Percentiles rank a stretch among this genome's conserved stretches.
phyloP scores from a whole-genome alignment of 2,888 invertebrate species.

The Myopa testacea region DNA sequence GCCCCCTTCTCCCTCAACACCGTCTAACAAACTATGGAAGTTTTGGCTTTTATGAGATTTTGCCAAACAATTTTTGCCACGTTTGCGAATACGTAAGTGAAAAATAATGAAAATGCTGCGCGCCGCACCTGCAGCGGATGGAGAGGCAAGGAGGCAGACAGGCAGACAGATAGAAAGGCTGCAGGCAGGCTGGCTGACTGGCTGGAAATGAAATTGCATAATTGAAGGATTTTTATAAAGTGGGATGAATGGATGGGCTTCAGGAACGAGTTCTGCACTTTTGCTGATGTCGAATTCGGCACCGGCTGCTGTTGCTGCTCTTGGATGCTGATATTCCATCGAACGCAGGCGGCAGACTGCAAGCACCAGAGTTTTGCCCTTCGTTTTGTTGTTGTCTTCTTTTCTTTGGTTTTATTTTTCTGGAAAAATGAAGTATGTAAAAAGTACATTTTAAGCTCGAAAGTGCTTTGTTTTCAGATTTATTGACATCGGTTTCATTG shows the following conservation, averaged over 20 bases:
- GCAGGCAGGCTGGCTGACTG: not conserved
- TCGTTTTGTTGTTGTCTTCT: not conserved
- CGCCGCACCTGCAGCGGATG: constrained; percentile 9
- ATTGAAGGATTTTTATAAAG: constrained; percentile 26
- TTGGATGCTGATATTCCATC: constrained; percentile 8
- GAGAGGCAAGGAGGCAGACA: not conserved
- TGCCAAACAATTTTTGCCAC: constrained; percentile 37
- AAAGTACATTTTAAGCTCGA: constrained; percentile 6
- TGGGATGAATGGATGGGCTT: not conserved
- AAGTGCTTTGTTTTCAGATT: constrained; percentile 6
- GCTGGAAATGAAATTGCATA: constrained; percentile 30
- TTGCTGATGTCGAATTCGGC: constrained; percentile 20
- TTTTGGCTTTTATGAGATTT: constrained; percentile 36
- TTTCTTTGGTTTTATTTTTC: not conserved
- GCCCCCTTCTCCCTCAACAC: not conserved
- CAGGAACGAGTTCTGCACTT: not conserved
- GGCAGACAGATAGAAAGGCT: not conserved
- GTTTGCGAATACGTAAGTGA: constrained; percentile 31
- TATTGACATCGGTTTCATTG: not conserved
- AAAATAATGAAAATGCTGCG: constrained; percentile 32
- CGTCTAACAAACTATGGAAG: constrained; percentile 9
- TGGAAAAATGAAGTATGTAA: constrained; percentile 3
- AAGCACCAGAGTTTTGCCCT: not conserved
- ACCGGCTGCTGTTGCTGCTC: not conserved
- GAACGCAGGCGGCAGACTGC: not conserved